Base-by-base conservation (phyloP, 2,797 vertebrate species). In the Pseudochirops corinnae region DNA sequence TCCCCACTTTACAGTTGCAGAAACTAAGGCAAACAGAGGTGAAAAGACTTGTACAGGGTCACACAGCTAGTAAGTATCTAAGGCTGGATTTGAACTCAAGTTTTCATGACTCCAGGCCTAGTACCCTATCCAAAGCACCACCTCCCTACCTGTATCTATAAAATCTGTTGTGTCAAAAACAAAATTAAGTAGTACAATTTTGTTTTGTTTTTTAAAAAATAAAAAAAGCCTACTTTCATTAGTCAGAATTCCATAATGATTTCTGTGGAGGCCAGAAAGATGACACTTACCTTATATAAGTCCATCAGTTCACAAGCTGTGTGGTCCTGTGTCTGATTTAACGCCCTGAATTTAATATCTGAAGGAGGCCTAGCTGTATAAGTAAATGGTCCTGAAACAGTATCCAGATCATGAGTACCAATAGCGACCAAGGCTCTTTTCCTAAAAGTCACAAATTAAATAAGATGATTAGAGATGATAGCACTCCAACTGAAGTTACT, bases 391-490 rank as follows among this genome's bases (percentile, higher is more conserved):
- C 99, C 99, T 5, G 99, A 99, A 94, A 99, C 95, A 97, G 99
- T 99, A 98, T 99, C 99, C 98, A 99, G 98, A 97, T 99, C 99
- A 96, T 99, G 99, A 56, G 99, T 99, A 95, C 99, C 99, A 92
- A 99, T 99, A 55, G 99, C 99, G 96, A 99, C 99, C 97, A 99
- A 98, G 0, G 99, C 98, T 98, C 99, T 99, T 98, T 99, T 99
- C 98, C 99, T 99, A 97, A 94, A 56, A 57, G 21, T 93, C 21
- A 90, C 28, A 97, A 95, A 96, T 31, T 31, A 55, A 55, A 31
- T 46, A 55, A 29, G 29, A 55, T 33, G 1, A 87, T 50, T 50
- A 50, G 74, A 87, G 9, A 87, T 87, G 39, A 46, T 24, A 9
- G 16, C 33, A n/a, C 14, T 67, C 62, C 39, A 74, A 21, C 16